Conservation (phyloP, 2,888 invertebrate genomes). For the Portevinia maculata region DNA sequence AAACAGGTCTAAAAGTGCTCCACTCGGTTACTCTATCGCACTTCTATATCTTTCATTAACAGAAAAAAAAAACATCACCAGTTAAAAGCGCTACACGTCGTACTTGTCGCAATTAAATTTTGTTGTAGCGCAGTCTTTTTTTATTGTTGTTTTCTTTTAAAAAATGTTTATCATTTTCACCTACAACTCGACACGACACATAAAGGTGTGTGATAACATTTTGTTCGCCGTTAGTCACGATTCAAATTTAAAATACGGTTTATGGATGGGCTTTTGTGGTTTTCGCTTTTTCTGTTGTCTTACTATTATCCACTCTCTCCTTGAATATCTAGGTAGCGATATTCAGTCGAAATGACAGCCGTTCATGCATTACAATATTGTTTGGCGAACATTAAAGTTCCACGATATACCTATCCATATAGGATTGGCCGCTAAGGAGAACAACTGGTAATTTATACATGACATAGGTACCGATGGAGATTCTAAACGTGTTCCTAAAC, state of each 20-base stretch:
- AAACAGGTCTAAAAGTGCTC: too few species aligned
- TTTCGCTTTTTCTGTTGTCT: slow-evolving; percentile 12
- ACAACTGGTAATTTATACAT: neutral
- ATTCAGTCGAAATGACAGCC: neutral
- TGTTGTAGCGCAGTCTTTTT: neutral
- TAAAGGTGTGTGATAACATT: slow-evolving; percentile 35
- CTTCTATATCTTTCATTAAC: neutral
- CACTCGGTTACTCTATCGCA: too few species aligned
- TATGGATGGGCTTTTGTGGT: slow-evolving; percentile 18
- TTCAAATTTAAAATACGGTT: slow-evolving; percentile 61
- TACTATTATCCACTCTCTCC: slow-evolving; percentile 32
- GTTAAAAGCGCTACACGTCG: slow-evolving; percentile 50
- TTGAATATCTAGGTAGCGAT: neutral
- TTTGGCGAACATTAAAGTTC: neutral
- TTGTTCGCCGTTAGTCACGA: slow-evolving; percentile 50
- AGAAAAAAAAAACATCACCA: slow-evolving; percentile 9
- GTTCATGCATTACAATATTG: slow-evolving; percentile 10
- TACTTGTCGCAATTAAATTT: slow-evolving; percentile 49
- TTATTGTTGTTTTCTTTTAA: slow-evolving; percentile 22
- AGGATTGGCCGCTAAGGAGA: neutral
- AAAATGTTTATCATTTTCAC: slow-evolving; percentile 37
- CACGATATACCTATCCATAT: neutral
- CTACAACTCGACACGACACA: slow-evolving; percentile 16
- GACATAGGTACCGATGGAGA: slow-evolving; percentile 15
- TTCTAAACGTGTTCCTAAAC: slow-evolving; percentile 11